A percentile compares a stretch with the other conserved stretches of the same genome.
These are phyloP conservation scores for Zelleria hepariella DNA, from an alignment of 2,888 invertebrate species.

Conservation along the genomic window DNA sequence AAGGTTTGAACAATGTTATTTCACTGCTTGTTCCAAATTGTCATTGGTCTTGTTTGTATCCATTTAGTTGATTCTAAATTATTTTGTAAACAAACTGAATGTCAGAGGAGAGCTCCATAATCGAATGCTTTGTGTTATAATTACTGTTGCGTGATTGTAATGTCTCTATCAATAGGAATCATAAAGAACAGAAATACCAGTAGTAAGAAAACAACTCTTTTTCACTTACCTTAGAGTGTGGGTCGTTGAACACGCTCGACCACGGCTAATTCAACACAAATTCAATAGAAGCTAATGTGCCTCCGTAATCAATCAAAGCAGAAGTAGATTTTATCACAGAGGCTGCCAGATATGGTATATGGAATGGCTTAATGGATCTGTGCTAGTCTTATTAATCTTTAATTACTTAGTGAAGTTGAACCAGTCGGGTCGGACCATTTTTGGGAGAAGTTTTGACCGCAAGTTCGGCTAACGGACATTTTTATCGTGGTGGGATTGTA, in stretches of 20 bases:
- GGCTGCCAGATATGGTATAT: not conserved
- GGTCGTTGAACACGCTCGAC: not conserved
- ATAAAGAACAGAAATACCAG: not conserved
- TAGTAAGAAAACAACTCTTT: not conserved
- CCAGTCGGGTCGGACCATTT: not conserved
- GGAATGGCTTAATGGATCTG: not conserved
- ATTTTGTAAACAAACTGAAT: no score
- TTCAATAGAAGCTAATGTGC: not conserved
- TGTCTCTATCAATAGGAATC: not conserved
- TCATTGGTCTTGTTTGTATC: no score
- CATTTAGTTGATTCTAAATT: no score
- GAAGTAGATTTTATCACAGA: not conserved
- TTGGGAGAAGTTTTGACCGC: not conserved
- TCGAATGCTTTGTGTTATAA: no score
- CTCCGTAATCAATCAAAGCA: not conserved
- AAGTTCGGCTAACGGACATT: not conserved
- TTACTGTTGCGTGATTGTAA: not conserved
- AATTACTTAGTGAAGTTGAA: not conserved
- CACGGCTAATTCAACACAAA: not conserved
- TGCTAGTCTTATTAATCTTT: not conserved
- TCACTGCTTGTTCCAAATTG: no score
- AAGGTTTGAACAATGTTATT: no score
- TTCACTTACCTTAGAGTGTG: not conserved
- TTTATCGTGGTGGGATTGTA: no score
- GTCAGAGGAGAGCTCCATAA: no score